Base-by-base conservation (phyloP, 2,113 vertebrate genomes). In the Centropus bengalensis region DNA sequence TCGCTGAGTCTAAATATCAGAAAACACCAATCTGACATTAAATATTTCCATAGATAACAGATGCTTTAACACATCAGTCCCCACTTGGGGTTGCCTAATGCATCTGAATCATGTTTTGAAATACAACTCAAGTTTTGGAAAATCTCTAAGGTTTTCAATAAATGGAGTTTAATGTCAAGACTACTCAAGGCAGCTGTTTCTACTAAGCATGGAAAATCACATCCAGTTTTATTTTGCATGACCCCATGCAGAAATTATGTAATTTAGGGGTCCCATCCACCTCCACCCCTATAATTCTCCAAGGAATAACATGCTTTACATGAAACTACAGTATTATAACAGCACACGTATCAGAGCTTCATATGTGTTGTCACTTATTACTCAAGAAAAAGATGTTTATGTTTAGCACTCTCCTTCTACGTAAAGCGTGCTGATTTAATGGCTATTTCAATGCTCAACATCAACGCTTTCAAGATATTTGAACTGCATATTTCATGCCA, bases 111-210 rank as follows among this genome's bases (percentile, higher is more conserved):
- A 77, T 83, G 78, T 94, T 92, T 71, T 75, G 74, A 94, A 94
- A 95, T 83, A 21, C 12, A 94, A 94, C 82, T 94, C 80, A 30
- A 91, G 86, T 82, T 91, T 96, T 89, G 84, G 89, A 71, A 97
- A 95, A 84, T 84, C 92, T 91, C 85, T 93, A 90, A 73, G 91
- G 95, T 90, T 94, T 97, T 94, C 73, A 90, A 81, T 56, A 95
- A 95, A 89, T 89, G 78, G 60, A 91, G 82, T 96, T 97, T 89
- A 95, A 96, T 93, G 95, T 94, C 94, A 93, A 89, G 94, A 75
- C 91, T 97, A 93, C 85, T 96, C 86, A 11, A 88, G 91, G 86
- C 97, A 97, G 90, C 93, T 97, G 91, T 95, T 97, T 91, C 91
- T 88, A 62, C 84, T 87, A 94, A 93, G 45, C 62, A 71, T 66